These are phyloP conservation scores for Tetanocera ferruginea DNA, from an alignment of 2,888 invertebrate genomes.

Conservation along the genomic window DNA sequence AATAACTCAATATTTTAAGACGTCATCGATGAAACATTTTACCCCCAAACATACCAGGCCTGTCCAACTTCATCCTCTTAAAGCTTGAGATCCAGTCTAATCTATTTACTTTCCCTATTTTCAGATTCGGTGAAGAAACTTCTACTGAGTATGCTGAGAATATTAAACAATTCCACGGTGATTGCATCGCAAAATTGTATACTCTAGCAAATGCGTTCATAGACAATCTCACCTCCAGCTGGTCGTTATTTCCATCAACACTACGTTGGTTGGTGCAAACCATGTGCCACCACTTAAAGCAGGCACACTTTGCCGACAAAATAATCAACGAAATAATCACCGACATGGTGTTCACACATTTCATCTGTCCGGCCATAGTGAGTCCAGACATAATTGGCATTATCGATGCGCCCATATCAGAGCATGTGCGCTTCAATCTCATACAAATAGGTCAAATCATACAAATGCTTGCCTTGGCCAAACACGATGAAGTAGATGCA, in stretches of 20 bases:
- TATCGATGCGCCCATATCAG: conserved; percentile 91
- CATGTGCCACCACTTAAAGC: conserved; percentile 79
- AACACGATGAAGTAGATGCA: conserved; percentile 84
- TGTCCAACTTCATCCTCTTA: no score
- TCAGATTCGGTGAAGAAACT: conserved; percentile 84
- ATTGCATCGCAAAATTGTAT: conserved; percentile 83
- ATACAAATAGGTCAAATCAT: conserved; percentile 93
- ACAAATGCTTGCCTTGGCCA: conserved; percentile 89
- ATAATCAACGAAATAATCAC: conserved; percentile 80
- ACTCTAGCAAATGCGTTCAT: conserved; percentile 86
- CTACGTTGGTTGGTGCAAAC: conserved; percentile 92
- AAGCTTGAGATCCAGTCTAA: background rate
- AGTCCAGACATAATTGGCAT: conserved; percentile 97
- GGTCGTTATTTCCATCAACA: conserved; percentile 91
- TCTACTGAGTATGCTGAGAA: conserved; percentile 80
- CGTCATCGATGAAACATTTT: no score
- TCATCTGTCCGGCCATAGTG: conserved; percentile 96
- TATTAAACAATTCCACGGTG: conserved; percentile 82
- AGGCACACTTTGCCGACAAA: conserved; percentile 69
- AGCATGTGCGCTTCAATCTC: conserved; percentile 90
- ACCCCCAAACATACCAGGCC: no score
- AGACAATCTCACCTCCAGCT: conserved; percentile 83
- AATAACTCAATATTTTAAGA: no score
- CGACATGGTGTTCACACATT: conserved; percentile 92
- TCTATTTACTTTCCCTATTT: conserved; percentile 51